Conservation (phyloP, 2,113 vertebrate species). For the Bubo bubo region DNA sequence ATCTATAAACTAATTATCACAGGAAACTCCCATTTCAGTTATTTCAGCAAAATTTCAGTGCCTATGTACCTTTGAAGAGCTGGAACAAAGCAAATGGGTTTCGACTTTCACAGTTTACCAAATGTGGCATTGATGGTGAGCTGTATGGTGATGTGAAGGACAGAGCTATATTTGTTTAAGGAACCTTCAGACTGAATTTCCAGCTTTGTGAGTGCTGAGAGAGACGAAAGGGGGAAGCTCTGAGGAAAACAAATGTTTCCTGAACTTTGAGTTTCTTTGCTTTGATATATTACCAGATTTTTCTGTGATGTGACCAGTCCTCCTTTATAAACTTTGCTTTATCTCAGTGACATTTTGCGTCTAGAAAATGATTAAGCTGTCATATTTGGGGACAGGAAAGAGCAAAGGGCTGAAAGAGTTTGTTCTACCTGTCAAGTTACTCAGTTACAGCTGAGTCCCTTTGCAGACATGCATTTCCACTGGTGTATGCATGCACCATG, state of each 20-base stretch:
- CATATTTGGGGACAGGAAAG: conserved; percentile 42
- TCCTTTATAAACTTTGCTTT: conserved; percentile 58
- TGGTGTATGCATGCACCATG: fast-evolving
- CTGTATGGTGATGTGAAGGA: background rate
- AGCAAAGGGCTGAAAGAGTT: conserved; percentile 48
- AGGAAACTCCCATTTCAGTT: background rate
- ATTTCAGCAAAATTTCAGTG: background rate
- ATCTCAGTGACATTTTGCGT: background rate
- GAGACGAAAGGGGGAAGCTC: conserved; percentile 28
- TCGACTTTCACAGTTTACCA: conserved; percentile 10
- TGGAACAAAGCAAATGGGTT: conserved; percentile 23
- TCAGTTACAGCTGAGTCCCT: conserved; percentile 2
- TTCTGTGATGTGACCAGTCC: conserved; percentile 34
- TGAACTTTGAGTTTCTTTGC: conserved; percentile 64
- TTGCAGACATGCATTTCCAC: background rate
- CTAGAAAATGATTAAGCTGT: conserved; percentile 64
- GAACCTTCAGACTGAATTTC: background rate
- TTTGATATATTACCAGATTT: conserved; percentile 51
- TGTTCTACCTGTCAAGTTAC: conserved; percentile 37
- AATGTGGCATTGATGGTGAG: background rate
- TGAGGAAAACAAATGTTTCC: conserved; percentile 54
- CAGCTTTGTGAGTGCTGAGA: background rate
- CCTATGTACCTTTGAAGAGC: background rate
- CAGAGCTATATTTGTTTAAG: conserved; percentile 47
- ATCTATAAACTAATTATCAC: background rate